Evolutionary conservation across 23 tunicate genomes (phyloP), one percentile per base, ranked within the genome.

Genomic region (Trididemnum clinides): DNA sequence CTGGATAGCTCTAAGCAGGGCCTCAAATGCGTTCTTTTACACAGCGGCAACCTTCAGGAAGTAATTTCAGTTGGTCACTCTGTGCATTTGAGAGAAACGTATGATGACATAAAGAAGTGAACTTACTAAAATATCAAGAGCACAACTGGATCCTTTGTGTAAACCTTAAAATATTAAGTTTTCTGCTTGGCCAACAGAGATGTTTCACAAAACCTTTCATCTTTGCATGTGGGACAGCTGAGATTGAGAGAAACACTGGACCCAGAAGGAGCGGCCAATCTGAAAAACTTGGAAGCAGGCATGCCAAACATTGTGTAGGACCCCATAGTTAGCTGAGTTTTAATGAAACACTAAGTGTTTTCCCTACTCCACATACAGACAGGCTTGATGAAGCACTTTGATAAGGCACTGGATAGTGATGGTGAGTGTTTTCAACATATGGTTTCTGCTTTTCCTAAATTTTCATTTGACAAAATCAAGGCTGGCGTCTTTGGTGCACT

Each of bases 241-340:
- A 37, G 81, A 69, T 69, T 10, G 37, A 69, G 76, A 30, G 10
- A 69, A 69, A 6, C 76, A 69, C 76, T 69, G 76, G 76, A 69
- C 37, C 37, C 37, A 30, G 38, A 33, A 69, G 10, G 76, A 69
- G 10, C 31, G 76, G 76, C 58, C 57, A 25, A 74, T 39, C 25
- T 58, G 28, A 36, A 58, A 74, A 74, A 38, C 58, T 74, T 74
- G 81, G 58, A 74, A 7, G 81, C 81, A 74, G 81, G 81, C 81
- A 74, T 39, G 58, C 81, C 58, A 38, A 74, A 74, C 58, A 74
- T 74, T 37, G 81, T 39, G 81, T 58, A 38, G 26, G 57, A 74
- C 81, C 58, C 81, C 58, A 38, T 74, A 23, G 81, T 74, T 10
- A 38, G 58, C 27, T 25, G 58, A 74, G 58, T n/a, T n/a, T n/a